Evolutionary conservation across 2,888 invertebrate species (phyloP).

Genomic region (Eilema caniola): DNA sequence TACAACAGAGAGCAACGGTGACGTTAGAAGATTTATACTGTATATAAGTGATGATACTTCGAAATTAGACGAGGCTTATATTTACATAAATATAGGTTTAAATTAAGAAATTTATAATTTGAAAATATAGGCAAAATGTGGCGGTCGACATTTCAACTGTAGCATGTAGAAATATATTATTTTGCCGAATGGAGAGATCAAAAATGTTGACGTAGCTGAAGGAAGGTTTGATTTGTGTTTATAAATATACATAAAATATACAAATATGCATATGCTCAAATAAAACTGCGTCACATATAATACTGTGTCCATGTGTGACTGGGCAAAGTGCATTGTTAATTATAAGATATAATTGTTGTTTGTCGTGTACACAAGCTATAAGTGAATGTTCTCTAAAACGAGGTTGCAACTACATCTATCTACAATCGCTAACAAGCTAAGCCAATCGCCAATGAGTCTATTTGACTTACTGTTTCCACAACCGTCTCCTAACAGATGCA

Average conservation of each 20-base stretch:
- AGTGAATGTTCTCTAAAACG: constrained; percentile 54
- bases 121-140: constrained; percentile 27
- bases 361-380: constrained; percentile 48
- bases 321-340: constrained; percentile 46
- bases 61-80: constrained; percentile 41
- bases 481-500: constrained; percentile 87
- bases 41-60: constrained; percentile 24
- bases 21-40: constrained; percentile 41
- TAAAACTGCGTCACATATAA: constrained; percentile 37
- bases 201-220: constrained; percentile 36
- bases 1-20: constrained; percentile 49
- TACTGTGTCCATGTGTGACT: constrained; percentile 40
- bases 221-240: constrained; percentile 35
- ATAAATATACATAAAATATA: constrained; percentile 38
- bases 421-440: constrained; percentile 75
- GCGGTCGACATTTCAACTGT: constrained; percentile 26
- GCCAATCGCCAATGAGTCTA: constrained; percentile 81
- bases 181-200: constrained; percentile 31
- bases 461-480: constrained; percentile 87
- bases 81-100: constrained; percentile 23
- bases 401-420: constrained; percentile 65
- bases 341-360: constrained; percentile 35
- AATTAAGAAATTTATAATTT: constrained; percentile 11
- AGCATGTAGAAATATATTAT: constrained; percentile 25
- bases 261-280: constrained; percentile 36